A percentile compares a stretch with the other conserved stretches of the same genome.
These are phyloP conservation scores for Pimephales promelas DNA, from an alignment of 2,113 vertebrate species.

Conservation along the genomic window DNA sequence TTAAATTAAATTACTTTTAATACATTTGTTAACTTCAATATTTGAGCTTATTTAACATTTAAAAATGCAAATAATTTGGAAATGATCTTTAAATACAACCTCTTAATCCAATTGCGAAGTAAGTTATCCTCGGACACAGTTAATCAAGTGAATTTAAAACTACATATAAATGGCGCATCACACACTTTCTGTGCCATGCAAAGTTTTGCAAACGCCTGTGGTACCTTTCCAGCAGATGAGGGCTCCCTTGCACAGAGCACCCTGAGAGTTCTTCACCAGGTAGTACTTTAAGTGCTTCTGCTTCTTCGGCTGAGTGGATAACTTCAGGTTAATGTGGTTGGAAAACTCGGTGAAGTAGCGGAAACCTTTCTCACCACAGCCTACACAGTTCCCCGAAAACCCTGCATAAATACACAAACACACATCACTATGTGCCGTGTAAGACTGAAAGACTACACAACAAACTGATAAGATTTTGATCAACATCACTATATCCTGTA, in stretches of 20 bases:
- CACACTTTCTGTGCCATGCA: neutral
- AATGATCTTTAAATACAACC: neutral
- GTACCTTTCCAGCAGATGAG: constrained; percentile 97
- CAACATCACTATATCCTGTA: neutral
- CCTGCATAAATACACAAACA: constrained; percentile 73
- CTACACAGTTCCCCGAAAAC: constrained; percentile 97
- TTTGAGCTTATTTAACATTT: no score
- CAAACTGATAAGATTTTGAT: neutral
- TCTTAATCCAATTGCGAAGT: neutral
- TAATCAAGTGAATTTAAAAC: neutral
- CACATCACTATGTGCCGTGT: neutral
- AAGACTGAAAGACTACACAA: neutral
- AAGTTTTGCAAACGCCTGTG: neutral
- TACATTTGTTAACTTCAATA: no score
- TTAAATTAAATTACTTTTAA: neutral
- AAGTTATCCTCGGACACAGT: neutral
- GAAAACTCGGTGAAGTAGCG: constrained; percentile 99
- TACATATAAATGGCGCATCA: no score
- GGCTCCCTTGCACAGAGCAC: constrained; percentile 92
- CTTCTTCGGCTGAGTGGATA: constrained; percentile 99
- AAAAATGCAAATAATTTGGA: neutral
- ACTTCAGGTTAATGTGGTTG: constrained; percentile 98
- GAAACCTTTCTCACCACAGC: constrained; percentile 98
- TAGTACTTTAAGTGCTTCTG: constrained; percentile 99
- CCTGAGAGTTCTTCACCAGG: constrained; percentile 94